phyloP scores from a whole-genome alignment of 2,113 vertebrate genomes.

The Tragelaphus buxtoni region DNA sequence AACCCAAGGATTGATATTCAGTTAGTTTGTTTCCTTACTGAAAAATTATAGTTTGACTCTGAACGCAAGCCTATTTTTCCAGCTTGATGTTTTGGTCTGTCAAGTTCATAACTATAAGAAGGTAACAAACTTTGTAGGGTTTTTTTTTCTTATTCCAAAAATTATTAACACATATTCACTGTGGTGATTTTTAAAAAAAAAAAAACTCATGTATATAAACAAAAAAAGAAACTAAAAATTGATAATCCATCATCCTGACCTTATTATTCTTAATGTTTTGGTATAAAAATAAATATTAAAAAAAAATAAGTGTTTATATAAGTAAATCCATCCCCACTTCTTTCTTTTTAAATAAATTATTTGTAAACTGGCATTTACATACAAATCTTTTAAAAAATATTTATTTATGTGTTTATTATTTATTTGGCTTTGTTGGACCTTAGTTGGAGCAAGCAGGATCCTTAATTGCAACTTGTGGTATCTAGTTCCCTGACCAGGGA shows the following conservation, averaged over 20 bases:
- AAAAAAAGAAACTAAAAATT: neutral
- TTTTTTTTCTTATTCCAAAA: neutral
- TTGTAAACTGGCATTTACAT: neutral
- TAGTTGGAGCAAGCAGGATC: neutral
- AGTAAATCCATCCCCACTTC: neutral
- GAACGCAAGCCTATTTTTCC: neutral
- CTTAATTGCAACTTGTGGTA: neutral
- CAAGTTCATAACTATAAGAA: neutral
- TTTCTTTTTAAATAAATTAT: neutral
- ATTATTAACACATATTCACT: neutral
- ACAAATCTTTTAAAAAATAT: neutral
- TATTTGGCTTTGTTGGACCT: neutral
- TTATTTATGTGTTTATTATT: neutral
- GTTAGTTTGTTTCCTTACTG: neutral
- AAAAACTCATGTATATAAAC: neutral
- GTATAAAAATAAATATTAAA: neutral
- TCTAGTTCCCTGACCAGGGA: neutral
- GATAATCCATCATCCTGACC: neutral
- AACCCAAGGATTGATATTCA: neutral
- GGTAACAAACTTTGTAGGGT: neutral
- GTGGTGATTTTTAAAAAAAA: neutral
- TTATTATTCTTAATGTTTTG: neutral
- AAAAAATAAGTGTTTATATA: neutral
- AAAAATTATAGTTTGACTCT: neutral
- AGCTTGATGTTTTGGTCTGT: neutral